Base-by-base conservation (phyloP, 2,113 vertebrate species). In the Brachypodius melanocephalos region DNA sequence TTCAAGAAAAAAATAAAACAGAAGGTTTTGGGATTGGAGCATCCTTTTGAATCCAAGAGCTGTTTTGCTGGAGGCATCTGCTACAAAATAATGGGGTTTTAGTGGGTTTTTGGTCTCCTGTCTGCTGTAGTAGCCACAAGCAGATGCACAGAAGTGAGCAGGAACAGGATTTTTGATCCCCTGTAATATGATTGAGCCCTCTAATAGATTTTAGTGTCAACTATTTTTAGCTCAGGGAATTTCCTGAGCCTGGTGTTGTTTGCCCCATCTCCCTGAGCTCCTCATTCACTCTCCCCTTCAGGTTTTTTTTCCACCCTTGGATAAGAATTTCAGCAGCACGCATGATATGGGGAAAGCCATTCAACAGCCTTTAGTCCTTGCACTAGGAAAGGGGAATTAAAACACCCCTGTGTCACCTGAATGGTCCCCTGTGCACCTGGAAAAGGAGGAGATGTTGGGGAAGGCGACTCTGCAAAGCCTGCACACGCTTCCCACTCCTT, bases 401-500 rank as follows among this genome's bases (percentile, higher is more conserved):
- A 63, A 43, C 14, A 24, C 48, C 36, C 24, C 2, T 5, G 74
- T 51, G 58, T 19, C 58, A 9, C n/a, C 36, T 5, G 0, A 24
- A 62, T 7, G 6, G 5, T 31, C 14, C 19, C 25, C 17, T 72
- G 46, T 12, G 24, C 38, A 18, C 24, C 20, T 66, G 52, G 58
- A 29, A 21, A 57, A 87, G 59, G 66, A 59, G 57, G 38, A 0
- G 12, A 8, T 0, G 7, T 8, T 14, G 42, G 42, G 26, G 20
- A 65, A 21, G 63, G 32, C 0, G 0, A 2, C 46, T 46, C 49
- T 2, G 14, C 32, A 63, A 25, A 49, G 6, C 25, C 75, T 17
- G 34, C 72, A 5, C 20, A 4, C 1, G 0, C 46, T 62, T 34
- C 3, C 2, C 12, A 0, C 38, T 26, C 2, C 0, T 18, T 17